phyloP scores from a whole-genome alignment of 2,797 vertebrate species.

The Cossypha caffra region DNA sequence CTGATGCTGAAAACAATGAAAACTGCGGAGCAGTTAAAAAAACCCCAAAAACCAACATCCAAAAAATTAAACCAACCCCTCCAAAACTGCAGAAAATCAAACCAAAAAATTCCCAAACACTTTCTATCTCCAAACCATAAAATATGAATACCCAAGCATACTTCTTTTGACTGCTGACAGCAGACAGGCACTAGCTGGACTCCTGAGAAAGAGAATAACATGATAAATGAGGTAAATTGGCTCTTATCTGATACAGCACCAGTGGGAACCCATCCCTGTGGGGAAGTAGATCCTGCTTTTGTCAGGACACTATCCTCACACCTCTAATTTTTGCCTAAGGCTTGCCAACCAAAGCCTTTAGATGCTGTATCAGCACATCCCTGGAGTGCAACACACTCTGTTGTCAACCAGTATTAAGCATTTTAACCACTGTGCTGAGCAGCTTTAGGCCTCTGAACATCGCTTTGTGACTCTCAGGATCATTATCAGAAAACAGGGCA shows the following conservation, averaged over 20 bases:
- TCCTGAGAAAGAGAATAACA: not conserved
- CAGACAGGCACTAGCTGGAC: not conserved
- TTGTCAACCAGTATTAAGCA: not conserved
- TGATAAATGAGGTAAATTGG: not conserved
- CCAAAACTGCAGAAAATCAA: not conserved
- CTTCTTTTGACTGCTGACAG: not conserved
- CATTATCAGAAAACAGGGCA: not conserved
- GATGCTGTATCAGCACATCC: not conserved
- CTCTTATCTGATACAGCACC: not conserved
- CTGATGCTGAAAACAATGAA: not conserved
- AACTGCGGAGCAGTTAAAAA: not conserved
- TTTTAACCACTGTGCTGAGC: not conserved
- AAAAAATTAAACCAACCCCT: too few relatives aligned
- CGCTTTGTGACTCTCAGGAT: not conserved
- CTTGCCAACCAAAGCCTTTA: not conserved
- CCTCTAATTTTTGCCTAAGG: not conserved
- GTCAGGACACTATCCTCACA: not conserved
- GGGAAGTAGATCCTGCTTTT: not conserved
- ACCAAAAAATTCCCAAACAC: rapidly evolving
- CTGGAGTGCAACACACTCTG: not conserved
- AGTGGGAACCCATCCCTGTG: not conserved
- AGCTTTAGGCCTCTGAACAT: not conserved
- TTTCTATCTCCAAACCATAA: rapidly evolving
- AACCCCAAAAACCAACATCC: not conserved
- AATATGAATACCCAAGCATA: not conserved